Percentiles rank a stretch among this genome's conserved stretches.
phyloP scores from a whole-genome alignment of 2,113 vertebrate species.

The Orycteropus afer region DNA sequence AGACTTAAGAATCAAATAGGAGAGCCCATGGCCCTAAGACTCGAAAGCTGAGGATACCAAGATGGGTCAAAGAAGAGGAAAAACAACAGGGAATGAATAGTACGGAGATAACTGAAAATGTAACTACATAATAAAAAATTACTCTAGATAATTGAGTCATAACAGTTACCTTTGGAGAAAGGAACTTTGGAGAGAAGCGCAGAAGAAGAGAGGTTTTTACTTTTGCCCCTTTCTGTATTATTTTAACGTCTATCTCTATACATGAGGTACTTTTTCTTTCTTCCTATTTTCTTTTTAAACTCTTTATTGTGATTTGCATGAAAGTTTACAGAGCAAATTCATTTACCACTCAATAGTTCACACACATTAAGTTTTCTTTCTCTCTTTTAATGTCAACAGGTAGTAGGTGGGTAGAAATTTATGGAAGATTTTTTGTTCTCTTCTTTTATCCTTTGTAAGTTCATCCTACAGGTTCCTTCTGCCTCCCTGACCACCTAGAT shows the following conservation, averaged over 20 bases:
- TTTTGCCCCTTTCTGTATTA: background rate
- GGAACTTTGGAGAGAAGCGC: background rate
- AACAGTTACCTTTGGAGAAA: background rate
- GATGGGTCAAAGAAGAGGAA: background rate
- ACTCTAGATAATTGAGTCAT: background rate
- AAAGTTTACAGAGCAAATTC: no score
- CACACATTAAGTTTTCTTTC: no score
- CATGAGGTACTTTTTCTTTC: background rate
- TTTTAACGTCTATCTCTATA: background rate
- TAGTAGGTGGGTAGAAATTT: background rate
- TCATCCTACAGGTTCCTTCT: background rate
- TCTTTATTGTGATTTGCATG: no score
- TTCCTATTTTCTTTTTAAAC: no score
- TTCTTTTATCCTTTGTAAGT: background rate
- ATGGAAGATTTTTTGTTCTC: background rate
- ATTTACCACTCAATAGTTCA: no score
- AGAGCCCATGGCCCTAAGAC: background rate
- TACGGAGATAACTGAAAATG: background rate
- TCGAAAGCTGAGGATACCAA: background rate
- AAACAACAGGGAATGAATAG: background rate
- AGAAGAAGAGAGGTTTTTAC: background rate
- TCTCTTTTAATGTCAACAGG: background rate
- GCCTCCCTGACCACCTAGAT: background rate
- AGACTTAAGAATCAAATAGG: background rate
- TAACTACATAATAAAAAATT: background rate